Evolutionary conservation across 1,140 invertebrate genomes (phyloP), one percentile per base, ranked within the genome.

Genomic region (Lordiphosa stackelbergi): DNA sequence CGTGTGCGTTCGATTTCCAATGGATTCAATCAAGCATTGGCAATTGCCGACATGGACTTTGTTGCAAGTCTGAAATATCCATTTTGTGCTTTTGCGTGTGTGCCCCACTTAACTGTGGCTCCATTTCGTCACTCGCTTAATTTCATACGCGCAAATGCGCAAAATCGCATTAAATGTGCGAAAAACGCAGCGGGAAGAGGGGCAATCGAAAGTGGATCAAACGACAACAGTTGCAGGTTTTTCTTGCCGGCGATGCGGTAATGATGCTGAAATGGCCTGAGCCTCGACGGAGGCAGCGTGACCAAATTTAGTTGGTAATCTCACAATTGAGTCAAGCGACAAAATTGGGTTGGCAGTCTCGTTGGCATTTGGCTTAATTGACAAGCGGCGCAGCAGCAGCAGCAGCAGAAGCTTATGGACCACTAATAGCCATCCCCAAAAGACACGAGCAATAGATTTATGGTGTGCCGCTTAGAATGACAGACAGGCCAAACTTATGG

Each of bases 121-220:
- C 71, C 66, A 75, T 81, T 81, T 81, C 75, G 72, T 81, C 75
- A 81, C 63, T 83, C 62, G 63, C 71, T 81, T 81, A 81, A 83
- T 81, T 68, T 83, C 68, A 59, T 83, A 72, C 75, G 75, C 75
- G 68, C 72, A 83, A 81, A 81, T 83, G 75, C 57, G 77, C 75
- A 75, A 69, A 81, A 75, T 75, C 77, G 63, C 77, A 83, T 81
- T 83, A 75, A 79, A 81, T 79, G 75, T 79, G 75, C 77, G 77
- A 79, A 79, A 71, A 71, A 49, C 41, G 60, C 53, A 56, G 38
- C 47, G 24, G 36, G 28, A 53, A 58, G 43, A 53, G 41, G 48
- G 28, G 13, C 22, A 47, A 43, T 53, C 52, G 70, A 79, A 81
- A 81, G 68, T 81, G 77, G 75, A 81, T 75, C 75, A 81, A 75